These are phyloP conservation scores for Plagodis pulveraria DNA, from an alignment of 2,888 invertebrate species.

Conservation along the genomic window DNA sequence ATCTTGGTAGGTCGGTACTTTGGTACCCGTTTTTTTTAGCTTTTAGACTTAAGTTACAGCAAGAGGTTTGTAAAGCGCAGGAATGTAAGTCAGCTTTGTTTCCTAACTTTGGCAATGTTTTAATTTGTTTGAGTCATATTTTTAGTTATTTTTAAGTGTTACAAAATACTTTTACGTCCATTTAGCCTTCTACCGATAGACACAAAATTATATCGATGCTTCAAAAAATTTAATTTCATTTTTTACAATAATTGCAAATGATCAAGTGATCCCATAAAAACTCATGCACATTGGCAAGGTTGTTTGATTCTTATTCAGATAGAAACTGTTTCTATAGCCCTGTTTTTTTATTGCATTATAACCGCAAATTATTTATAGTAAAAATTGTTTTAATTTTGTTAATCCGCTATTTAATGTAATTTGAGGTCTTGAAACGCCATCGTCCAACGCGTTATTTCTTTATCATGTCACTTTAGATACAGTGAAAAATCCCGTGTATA, in stretches of 20 bases:
- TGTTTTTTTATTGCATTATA: no score
- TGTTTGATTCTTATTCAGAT: no score
- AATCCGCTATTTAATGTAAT: no score
- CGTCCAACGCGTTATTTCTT: no score
- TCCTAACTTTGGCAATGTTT: constrained; percentile 70
- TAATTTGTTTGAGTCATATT: constrained; percentile 48
- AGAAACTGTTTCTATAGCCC: no score
- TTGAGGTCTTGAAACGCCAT: no score
- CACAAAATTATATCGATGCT: constrained; percentile 40
- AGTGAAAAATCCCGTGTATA: no score
- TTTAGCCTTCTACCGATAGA: constrained; percentile 4
- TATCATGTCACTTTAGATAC: no score
- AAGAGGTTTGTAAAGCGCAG: constrained; percentile 55
- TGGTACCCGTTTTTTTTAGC: constrained; percentile 44
- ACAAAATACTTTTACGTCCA: constrained; percentile 23
- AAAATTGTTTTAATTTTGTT: no score
- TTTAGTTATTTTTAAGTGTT: constrained; percentile 44
- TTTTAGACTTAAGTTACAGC: constrained; percentile 31
- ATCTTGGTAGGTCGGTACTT: constrained; percentile 44
- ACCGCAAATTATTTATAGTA: no score
- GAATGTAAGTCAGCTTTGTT: constrained; percentile 68
- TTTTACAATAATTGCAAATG: constrained; percentile 3
- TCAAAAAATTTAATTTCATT: constrained; percentile 36
- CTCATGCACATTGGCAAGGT: no score
- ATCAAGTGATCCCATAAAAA: no score